Evolutionary conservation across 92 coral and sea anemone species (phyloP), one percentile per base, ranked within the genome.

Genomic region (Heteractis magnifica): DNA sequence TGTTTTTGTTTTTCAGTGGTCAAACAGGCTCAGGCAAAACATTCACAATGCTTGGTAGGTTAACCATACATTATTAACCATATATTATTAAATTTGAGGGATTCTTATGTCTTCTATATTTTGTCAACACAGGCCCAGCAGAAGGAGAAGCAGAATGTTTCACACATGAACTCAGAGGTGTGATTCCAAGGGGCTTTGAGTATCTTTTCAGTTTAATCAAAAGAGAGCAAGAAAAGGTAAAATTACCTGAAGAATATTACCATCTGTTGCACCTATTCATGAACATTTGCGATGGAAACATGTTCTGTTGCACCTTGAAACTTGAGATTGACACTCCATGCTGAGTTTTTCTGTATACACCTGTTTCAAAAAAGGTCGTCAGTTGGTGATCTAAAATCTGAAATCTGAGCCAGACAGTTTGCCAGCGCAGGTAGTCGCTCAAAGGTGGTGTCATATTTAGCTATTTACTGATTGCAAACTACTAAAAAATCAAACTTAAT

Each of bases 21-120:
- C 99, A 97, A 85, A 97, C 99, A 10, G 99, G 99, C 18, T 97
- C 99, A 82, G 99, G 99, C 6, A 97, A 97, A 85, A 97, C 99
- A 1, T 97, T 97, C 77, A 97, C 99, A 20, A 97, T 97, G 99
- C 97, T 97, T 87, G 99, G 98, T 95, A 72, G 91, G 94, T 80
- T 34, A 34, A 34, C 44, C 3, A 34, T 34, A 34, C 3, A 1
- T 34, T 34, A 34, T 34, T 34, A 34, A 34, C 44, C 2, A 34
- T 1, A 26, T 26, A 26, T 8, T 8, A 58, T 58, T 58, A 58
- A 58, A n/a, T 58, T 58, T 58, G 64, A 62, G 70, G 34, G 6
- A 78, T 15, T 52, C 48, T 52, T n/a, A 78, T 26, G 12, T 34
- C 16, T 9, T 50, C 51, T 49, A 8, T 26, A 10, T 11, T n/a